A percentile compares a stretch with the other conserved stretches of the same genome.
Conservation (phyloP, 2,797 vertebrate species). For the Nyctibius grandis region DNA sequence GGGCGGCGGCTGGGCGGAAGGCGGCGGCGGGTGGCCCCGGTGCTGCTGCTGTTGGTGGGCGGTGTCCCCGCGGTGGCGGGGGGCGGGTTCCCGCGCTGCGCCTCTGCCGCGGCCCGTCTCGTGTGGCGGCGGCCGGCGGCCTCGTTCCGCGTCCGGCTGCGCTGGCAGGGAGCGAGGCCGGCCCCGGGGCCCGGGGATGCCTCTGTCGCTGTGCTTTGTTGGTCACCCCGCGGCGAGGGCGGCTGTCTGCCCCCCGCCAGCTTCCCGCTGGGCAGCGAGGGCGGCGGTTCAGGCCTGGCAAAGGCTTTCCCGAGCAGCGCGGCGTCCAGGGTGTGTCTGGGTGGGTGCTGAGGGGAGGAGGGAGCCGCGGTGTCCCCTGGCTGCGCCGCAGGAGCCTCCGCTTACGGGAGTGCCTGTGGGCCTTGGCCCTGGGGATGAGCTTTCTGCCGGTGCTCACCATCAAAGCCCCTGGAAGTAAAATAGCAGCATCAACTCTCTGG, state of each 20-base stretch:
- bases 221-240: too few species aligned
- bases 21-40: neutral
- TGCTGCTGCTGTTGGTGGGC: neutral
- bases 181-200: too few species aligned
- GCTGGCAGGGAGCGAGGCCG: too few species aligned
- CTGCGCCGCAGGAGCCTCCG: neutral
- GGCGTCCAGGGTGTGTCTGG: neutral
- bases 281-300: neutral
- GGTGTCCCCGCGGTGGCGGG: neutral
- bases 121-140: too few species aligned
- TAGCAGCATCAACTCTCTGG: rapidly evolving
- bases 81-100: neutral
- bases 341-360: neutral
- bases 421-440: neutral
- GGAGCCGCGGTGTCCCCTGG: neutral
- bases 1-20: neutral
- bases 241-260: rapidly evolving
- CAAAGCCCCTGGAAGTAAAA: too few species aligned
- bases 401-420: rapidly evolving
- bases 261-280: neutral
- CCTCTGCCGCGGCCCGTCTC: neutral
- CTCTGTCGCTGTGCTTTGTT: too few species aligned
- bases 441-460: neutral
- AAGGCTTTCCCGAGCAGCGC: neutral
- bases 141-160: too few species aligned